Conservation (phyloP, 2,113 vertebrate species). For the Amblyopsis rosae region DNA sequence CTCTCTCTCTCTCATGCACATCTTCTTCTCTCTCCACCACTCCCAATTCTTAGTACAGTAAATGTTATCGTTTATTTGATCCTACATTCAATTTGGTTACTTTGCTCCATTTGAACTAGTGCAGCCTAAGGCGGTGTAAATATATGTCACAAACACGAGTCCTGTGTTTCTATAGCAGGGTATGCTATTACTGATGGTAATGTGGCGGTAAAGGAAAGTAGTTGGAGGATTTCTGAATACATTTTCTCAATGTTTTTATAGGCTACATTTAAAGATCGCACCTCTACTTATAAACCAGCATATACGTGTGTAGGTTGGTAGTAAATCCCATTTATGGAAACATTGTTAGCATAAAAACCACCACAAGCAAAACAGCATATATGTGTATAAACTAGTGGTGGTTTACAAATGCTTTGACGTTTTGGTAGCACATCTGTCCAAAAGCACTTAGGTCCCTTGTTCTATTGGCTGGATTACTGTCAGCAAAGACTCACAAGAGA, state of each 20-base stretch:
- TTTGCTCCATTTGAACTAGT: slow-evolving; percentile 31
- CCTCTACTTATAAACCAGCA: background rate
- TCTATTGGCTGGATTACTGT: slow-evolving; percentile 40
- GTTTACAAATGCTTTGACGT: slow-evolving; percentile 5
- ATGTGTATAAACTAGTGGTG: no score
- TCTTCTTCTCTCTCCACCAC: slow-evolving; percentile 17
- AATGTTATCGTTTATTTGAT: slow-evolving; percentile 56
- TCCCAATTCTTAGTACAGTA: slow-evolving; percentile 31
- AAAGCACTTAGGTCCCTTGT: slow-evolving; percentile 32
- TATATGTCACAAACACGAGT: slow-evolving; percentile 49
- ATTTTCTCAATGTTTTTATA: slow-evolving; percentile 12
- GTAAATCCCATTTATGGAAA: no score
- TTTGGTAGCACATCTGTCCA: slow-evolving; percentile 16
- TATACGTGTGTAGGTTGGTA: no score
- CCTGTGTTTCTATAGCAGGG: slow-evolving; percentile 49
- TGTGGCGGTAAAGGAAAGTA: slow-evolving; percentile 35
- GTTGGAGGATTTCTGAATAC: slow-evolving; percentile 42
- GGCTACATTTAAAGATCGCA: slow-evolving; percentile 11
- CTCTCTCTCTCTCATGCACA: background rate
- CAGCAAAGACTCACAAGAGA: slow-evolving; percentile 37
- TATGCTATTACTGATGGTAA: slow-evolving; percentile 62
- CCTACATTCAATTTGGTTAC: background rate
- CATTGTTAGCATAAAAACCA: no score
- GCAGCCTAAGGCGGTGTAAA: slow-evolving; percentile 29
- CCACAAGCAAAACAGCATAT: no score